Evolutionary conservation across 2,888 invertebrate species (phyloP), one percentile per base, ranked within the genome.

Genomic region (Hirtodrosophila trivittata): DNA sequence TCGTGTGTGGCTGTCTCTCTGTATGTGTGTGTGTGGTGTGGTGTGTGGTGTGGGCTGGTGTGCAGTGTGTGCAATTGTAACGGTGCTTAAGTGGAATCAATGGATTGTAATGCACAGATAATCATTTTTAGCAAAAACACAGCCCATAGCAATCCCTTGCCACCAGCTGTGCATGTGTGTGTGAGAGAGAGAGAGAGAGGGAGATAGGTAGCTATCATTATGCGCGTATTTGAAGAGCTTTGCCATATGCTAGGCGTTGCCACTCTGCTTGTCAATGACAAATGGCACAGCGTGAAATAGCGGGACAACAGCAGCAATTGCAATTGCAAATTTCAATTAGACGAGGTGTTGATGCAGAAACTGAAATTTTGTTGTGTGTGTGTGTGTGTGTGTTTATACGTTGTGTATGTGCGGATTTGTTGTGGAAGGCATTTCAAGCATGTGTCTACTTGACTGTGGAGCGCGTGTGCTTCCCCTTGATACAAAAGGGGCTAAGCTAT

Each of bases 21-120:
- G 30, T 30, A 25, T 45, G 8, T 26, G 8, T 35, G 6, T 39
- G 6, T 21, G 30, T 60, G 13, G 41, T 54, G 50, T 10, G 10
- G 30, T 35, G 21, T 26, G 16, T 28, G 9, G 30, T 30, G 35
- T 43, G 10, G 12, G 28, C 25, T 30, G 21, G 32, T 25, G 10
- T n/a, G 32, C 18, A 54, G 54, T 55, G 73, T 69, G 66, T 67
- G 77, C 75, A 67, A 71, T 74, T 71, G 74, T 67, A 76, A 77
- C 75, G 84, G 85, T 86, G 87, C 82, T 86, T 86, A 86, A 86
- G 82, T 81, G 86, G 78, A 78, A 84, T 87, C 83, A 84, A 84
- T 84, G 85, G 83, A 85, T 85, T 87, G 85, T 85, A 78, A 87
- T 87, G 76, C 76, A 77, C 68, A 81, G 87, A 84, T 85, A 86